Conservation (phyloP, 2,797 vertebrate species). For the Macropodus opercularis region DNA sequence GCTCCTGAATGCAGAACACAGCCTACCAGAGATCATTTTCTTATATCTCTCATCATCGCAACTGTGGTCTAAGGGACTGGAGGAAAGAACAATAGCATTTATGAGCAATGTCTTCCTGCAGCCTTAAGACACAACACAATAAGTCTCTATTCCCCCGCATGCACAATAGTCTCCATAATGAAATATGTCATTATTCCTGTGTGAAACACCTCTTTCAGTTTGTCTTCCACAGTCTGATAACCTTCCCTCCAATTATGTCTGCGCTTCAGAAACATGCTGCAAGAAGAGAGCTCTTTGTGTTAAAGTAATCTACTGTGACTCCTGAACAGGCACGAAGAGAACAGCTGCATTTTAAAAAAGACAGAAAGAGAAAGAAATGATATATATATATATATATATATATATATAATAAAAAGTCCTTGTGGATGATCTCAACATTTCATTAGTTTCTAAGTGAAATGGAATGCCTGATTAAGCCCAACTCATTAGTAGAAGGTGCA, state of each 20-base stretch:
- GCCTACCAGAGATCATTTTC: not conserved
- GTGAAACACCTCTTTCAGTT: slow-evolving; percentile 35
- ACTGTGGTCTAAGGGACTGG: slow-evolving; percentile 1
- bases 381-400: not conserved
- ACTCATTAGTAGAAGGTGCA: slow-evolving; percentile 66
- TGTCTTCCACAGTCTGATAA: slow-evolving; percentile 49
- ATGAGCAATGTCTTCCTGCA: slow-evolving; percentile 23
- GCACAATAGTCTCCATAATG: slow-evolving; percentile 46
- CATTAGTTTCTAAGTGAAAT: slow-evolving; percentile 73
- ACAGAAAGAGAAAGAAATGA: slow-evolving; percentile 21
- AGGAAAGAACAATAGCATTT: slow-evolving; percentile 17
- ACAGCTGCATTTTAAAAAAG: slow-evolving; percentile 18
- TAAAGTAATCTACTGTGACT: slow-evolving; percentile 49
- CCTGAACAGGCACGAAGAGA: slow-evolving; percentile 23
- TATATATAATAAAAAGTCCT: slow-evolving; percentile 19
- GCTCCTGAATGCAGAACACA: slow-evolving; percentile 19
- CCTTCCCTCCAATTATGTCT: slow-evolving; percentile 55
- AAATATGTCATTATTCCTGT: slow-evolving; percentile 58
- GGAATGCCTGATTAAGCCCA: slow-evolving; percentile 69
- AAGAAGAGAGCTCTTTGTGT: slow-evolving; percentile 47
- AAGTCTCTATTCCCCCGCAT: slow-evolving; percentile 31
- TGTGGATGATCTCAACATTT: slow-evolving; percentile 64
- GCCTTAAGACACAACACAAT: slow-evolving; percentile 48
- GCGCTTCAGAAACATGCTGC: slow-evolving; percentile 29
- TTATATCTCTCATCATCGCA: not conserved